phyloP scores from a whole-genome alignment of 2,797 vertebrate species.

The Gymnothorax reevesii region DNA sequence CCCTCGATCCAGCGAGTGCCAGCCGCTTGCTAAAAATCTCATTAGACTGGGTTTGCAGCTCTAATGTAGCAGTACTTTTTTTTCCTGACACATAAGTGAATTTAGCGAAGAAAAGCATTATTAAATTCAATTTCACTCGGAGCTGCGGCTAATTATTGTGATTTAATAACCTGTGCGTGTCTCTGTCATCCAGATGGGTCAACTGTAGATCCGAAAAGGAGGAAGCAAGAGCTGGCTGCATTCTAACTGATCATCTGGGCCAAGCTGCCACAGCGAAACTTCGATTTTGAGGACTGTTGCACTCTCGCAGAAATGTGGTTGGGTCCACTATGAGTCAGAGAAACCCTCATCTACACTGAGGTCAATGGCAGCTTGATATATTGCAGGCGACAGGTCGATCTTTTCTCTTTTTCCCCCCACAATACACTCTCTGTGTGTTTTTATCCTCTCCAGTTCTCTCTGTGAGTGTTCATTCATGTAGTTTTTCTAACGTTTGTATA shows the following conservation, averaged over 20 bases:
- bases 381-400: no score
- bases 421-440: no score
- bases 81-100: background rate
- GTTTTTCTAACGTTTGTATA: no score
- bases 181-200: background rate
- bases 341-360: background rate
- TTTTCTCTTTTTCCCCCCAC: no score
- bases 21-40: background rate
- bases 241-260: no score
- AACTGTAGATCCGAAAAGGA: background rate
- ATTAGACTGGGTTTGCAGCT: background rate
- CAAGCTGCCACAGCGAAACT: no score
- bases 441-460: no score
- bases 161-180: background rate
- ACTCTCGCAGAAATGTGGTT: no score
- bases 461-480: no score
- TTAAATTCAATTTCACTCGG: background rate
- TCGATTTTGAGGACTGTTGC: no score
- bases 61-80: background rate
- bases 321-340: background rate
- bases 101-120: background rate
- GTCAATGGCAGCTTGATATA: no score
- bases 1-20: background rate
- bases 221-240: no score
- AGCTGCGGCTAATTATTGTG: background rate